Base-by-base conservation (phyloP, 2,113 vertebrate species). In the Balaeniceps rex region DNA sequence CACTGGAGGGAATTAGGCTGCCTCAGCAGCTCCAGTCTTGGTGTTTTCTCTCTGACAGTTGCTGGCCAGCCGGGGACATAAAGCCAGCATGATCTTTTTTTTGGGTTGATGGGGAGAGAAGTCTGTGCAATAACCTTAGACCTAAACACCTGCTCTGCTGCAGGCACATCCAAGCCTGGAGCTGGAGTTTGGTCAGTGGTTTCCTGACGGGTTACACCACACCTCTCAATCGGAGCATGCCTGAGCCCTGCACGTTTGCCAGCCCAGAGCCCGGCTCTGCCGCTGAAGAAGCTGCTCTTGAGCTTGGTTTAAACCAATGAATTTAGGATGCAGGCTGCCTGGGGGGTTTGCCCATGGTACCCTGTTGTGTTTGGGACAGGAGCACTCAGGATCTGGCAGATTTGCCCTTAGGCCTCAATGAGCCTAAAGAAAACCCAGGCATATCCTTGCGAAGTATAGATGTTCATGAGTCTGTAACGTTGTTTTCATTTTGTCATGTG, bases 301-400 rank as follows among this genome's bases (percentile, higher is more conserved):
- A 58, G 15, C 42, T 75, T 54, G 31, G 24, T 60, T 90, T 76
- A 81, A 75, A 70, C 5, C 4, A 46, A 22, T 61, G 49, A 61
- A 49, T 72, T 93, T 49, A 86, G 40, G 58, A 74, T 29, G 14
- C 42, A 74, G 13, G 14, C 49, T 94, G 51, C 36, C 57, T 33
- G 21, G 21, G 31, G 12, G 9, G 2, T 11, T 58, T 61, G 28
- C n/a, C 3, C 0, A 13, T 0, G 7, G 4, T 7, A 33, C 9
- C 3, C 25, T 7, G 4, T 17, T 9, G 8, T 54, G 25, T 70
- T 91, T 65, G 55, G 55, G 17, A 54, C 42, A 54, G 46, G n/a
- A 63, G n/a, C 14, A 49, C 10, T 3, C 28, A 65, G 51, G 31
- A 28, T 61, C 21, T 77, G 46, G 7, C 33, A 77, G 4, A 24